Evolutionary conservation across 2,888 invertebrate species (phyloP), one percentile per base, ranked within the genome.

Genomic region (Erpobdella octoculata): DNA sequence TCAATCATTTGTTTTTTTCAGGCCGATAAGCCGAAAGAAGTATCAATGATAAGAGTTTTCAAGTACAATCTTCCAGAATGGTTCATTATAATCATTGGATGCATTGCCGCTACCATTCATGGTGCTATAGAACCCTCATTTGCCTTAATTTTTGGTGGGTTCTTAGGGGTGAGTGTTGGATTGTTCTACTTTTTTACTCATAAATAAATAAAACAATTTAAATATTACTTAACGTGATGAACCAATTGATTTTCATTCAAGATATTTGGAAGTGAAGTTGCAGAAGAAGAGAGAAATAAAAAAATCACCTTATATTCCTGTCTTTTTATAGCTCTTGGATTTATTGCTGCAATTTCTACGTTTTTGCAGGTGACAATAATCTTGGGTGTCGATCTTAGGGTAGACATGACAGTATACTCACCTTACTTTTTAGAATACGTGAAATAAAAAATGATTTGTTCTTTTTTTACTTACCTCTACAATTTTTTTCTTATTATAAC

Each of bases 51-150:
- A 25, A 69, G 80, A 38, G 80, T 85, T 59, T 72, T 85, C 65
- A 76, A 76, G 31, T 77, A 83, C 76, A 83, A 85, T 65, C 73
- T 78, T 3, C 79, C 83, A 0, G 84, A 85, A 75, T 83, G 83
- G 83, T 74, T 66, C 9, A 79, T 74, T 72, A 80, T 85, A 31
- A 15, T 81, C 15, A 38, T 81, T 3, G 85, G 83, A 2, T 79
- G 82, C 70, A 66, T 84, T 37, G 82, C 81, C 0, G 79, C 82
- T 31, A 69, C 81, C 8, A 74, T 85, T 31, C 81, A 80, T 71
- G 86, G 86, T 6, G 80, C 79, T 6, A 79, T 84, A 4, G 84
- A 84, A 77, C 86, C 86, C 2, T 79, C 84, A 33, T 86, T 85
- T 78, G 84, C 86, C n/a, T 74, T 82, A 36, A 78, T 86, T 33